Evolutionary conservation across 2,888 invertebrate genomes (phyloP).

Genomic region (Cryptocephalus primarius): DNA sequence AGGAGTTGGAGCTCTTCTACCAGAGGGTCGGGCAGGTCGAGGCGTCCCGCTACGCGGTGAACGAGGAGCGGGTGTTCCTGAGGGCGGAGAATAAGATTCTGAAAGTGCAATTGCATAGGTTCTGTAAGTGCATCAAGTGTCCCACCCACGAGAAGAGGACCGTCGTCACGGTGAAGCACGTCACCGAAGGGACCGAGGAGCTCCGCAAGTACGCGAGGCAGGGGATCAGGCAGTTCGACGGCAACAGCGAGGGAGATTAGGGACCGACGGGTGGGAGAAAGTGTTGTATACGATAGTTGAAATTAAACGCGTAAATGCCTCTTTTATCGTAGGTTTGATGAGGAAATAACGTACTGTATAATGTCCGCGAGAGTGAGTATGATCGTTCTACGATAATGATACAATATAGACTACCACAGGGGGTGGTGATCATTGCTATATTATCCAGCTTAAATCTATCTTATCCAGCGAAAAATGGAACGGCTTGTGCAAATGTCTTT

Average conservation of each 20-base stretch:
- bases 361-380: no score
- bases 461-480: no score
- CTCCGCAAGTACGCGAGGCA: slow-evolving; percentile 14
- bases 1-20: slow-evolving; percentile 27
- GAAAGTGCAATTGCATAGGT: slow-evolving; percentile 21
- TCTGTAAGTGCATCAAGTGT: slow-evolving; percentile 18
- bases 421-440: no score
- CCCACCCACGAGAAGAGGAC: slow-evolving; percentile 3
- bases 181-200: slow-evolving; percentile 15
- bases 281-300: not conserved
- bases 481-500: no score
- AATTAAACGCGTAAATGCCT: no score
- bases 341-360: no score
- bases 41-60: slow-evolving; percentile 23
- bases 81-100: slow-evolving; percentile 26
- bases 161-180: slow-evolving; percentile 3
- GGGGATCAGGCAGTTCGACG: not conserved
- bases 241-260: not conserved
- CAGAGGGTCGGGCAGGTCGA: slow-evolving; percentile 28
- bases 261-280: not conserved
- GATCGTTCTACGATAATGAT: no score
- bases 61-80: slow-evolving; percentile 28
- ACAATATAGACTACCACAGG: no score
- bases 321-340: no score
- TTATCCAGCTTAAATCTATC: no score